These are phyloP conservation scores for Acleris cristana DNA, from an alignment of 2,888 invertebrate genomes.

Conservation along the genomic window DNA sequence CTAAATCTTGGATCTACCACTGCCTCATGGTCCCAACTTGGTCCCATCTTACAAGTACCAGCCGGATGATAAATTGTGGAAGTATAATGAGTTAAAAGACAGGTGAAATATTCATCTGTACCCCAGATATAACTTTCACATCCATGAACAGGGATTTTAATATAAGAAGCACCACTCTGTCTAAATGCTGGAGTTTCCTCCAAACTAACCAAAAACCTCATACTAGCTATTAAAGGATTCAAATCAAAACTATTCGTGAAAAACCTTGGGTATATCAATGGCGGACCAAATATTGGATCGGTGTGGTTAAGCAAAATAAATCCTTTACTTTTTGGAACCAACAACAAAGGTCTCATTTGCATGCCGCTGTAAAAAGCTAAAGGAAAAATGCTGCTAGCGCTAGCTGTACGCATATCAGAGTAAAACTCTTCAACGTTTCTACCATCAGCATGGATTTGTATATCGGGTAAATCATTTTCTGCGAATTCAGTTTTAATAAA, in stretches of 20 bases:
- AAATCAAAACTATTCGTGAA: conserved; percentile 86
- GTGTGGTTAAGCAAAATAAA: conserved; percentile 85
- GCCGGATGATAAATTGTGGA: conserved; percentile 88
- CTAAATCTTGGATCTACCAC: conserved; percentile 86
- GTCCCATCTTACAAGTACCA: conserved; percentile 89
- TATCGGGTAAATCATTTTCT: conserved; percentile 82
- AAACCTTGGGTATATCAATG: conserved; percentile 88
- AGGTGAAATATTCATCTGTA: conserved; percentile 86
- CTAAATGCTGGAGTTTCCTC: conserved; percentile 85
- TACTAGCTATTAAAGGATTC: conserved; percentile 83
- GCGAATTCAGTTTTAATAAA: conserved; percentile 84
- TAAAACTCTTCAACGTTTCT: conserved; percentile 83
- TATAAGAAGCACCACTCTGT: conserved; percentile 80
- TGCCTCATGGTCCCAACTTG: conserved; percentile 82
- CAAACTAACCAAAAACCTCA: conserved; percentile 83
- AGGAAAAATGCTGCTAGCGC: conserved; percentile 78
- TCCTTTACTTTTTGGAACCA: conserved; percentile 86
- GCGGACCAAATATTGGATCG: conserved; percentile 88
- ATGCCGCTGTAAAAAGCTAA: conserved; percentile 86
- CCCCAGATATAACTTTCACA: conserved; percentile 84
- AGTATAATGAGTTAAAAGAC: conserved; percentile 86
- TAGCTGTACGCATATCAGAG: conserved; percentile 80
- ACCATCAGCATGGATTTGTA: conserved; percentile 87
- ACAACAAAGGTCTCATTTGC: conserved; percentile 84
- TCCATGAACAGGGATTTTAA: conserved; percentile 83